phyloP scores from a whole-genome alignment of 2,113 vertebrate genomes.

The Leptodactylus fuscus region DNA sequence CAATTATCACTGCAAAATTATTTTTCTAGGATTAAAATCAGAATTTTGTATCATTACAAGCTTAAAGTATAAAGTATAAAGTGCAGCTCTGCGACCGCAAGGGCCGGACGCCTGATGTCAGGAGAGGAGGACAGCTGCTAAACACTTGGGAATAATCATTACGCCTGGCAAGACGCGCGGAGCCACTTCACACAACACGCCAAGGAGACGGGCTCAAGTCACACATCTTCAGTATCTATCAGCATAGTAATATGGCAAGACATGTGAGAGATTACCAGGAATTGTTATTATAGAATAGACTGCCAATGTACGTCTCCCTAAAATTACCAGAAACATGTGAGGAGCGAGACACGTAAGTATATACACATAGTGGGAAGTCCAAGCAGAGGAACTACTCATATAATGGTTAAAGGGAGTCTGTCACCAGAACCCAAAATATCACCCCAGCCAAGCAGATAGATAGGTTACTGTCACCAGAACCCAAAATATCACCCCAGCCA shows the following conservation, averaged over 20 bases:
- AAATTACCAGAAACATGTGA: neutral
- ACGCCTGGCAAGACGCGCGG: constrained; percentile 32
- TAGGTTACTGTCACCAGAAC: too few species aligned
- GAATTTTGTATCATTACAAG: constrained; percentile 35
- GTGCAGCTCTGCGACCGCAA: constrained; percentile 33
- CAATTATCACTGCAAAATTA: constrained; percentile 40
- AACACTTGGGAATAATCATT: constrained; percentile 32
- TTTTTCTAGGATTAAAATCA: constrained; percentile 47
- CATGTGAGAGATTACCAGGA: constrained; percentile 24
- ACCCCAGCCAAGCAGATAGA: too few species aligned
- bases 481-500: too few species aligned
- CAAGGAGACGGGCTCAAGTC: constrained; percentile 27
- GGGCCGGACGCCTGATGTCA: constrained; percentile 32
- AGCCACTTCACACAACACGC: constrained; percentile 50
- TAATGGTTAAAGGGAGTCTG: too few species aligned
- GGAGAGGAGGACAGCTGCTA: constrained; percentile 12
- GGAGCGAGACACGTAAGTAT: neutral
- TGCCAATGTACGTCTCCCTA: neutral
- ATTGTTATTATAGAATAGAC: neutral
- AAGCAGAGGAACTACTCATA: too few species aligned
- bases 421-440: too few species aligned
- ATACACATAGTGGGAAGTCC: too few species aligned
- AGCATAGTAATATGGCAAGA: neutral
- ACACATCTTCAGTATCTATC: constrained; percentile 30
- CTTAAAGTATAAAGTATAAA: constrained; percentile 2